phyloP scores from a whole-genome alignment of 2,113 vertebrate species.

The Clarias batrachus region DNA sequence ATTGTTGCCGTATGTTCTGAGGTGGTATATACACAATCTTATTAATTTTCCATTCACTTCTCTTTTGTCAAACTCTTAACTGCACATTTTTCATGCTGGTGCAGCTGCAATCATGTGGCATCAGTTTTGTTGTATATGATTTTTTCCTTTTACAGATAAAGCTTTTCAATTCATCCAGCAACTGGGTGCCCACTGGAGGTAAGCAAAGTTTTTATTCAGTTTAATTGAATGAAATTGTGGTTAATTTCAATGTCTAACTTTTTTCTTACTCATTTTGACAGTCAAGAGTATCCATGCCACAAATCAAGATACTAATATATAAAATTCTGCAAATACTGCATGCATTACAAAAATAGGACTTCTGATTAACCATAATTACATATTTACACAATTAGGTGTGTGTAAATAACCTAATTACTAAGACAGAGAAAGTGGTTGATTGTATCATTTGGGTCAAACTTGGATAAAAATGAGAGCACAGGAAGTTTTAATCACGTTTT shows the following conservation, averaged over 20 bases:
- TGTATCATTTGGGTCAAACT: constrained; percentile 44
- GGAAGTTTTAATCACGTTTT: constrained; percentile 70
- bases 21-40: neutral
- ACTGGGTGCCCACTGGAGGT: neutral
- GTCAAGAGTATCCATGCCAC: neutral
- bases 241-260: constrained; percentile 22
- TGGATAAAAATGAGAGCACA: constrained; percentile 67
- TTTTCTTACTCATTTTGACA: constrained; percentile 14
- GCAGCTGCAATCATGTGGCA: neutral
- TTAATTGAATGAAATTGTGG: constrained; percentile 20
- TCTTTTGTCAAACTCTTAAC: constrained; percentile 10
- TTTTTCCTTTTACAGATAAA: neutral
- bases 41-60: constrained; percentile 20
- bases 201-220: constrained; percentile 28
- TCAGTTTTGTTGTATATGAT: neutral
- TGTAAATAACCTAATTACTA: constrained; percentile 43
- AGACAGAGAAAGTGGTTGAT: constrained; percentile 32
- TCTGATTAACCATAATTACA: constrained; percentile 29
- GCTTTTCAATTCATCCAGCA: neutral
- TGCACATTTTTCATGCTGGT: neutral
- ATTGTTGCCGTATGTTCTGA: neutral
- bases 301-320: constrained; percentile 20
- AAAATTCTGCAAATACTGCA: constrained; percentile 17
- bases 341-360: constrained; percentile 27
- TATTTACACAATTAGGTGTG: constrained; percentile 44